Evolutionary conservation across 1,140 invertebrate genomes (phyloP), one percentile per base, ranked within the genome.

Genomic region (Magallana angulata): DNA sequence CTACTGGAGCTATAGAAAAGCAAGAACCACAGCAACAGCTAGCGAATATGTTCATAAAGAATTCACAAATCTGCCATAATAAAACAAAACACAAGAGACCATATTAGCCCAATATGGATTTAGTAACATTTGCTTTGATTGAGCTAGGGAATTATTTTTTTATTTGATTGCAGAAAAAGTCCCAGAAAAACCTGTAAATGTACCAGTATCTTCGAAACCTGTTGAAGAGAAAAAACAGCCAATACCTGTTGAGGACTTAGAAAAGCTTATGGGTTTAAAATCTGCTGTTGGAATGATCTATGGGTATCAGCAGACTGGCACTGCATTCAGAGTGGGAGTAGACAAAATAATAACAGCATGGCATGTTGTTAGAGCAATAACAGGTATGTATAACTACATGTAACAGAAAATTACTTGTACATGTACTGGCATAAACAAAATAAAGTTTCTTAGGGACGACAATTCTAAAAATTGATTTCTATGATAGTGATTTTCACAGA

Each of bases 311-410:
- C 4, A n/a, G 18, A 84, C 16, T n/a, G 82, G 58, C 1, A 84
- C 57, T 12, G 82, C 60, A 14, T 84, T 84, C 58, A 24, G 82
- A 36, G 82, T 84, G 7, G 82, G 82, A 18, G 48, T 11, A 58
- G 82, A 84, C 59, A 84, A 84, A 84, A 12, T 84, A 14, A 30
- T 84, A n/a, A 84, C 82, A 8, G 57, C 57, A 14, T 84, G 82
- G 82, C 82, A 84, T 14, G 58, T 84, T 11, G 58, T 84, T 16
- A 62, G 59, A 62, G 82, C n/a, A 59, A 84, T 84, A 7, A 9
- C 60, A 36, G 36, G 82, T 84, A 84, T 60, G 82, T 84, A 24
- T 18, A 11, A 30, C 18, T 71, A 24, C 30, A 7, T 71, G 7
- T 24, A 18, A 24, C 64, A 64, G 18, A 64, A n/a, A 64, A 7